Percentiles rank a stretch among this genome's conserved stretches.
Conservation (phyloP, 2,113 vertebrate species). For the Speoplatyrhinus poulsoni region DNA sequence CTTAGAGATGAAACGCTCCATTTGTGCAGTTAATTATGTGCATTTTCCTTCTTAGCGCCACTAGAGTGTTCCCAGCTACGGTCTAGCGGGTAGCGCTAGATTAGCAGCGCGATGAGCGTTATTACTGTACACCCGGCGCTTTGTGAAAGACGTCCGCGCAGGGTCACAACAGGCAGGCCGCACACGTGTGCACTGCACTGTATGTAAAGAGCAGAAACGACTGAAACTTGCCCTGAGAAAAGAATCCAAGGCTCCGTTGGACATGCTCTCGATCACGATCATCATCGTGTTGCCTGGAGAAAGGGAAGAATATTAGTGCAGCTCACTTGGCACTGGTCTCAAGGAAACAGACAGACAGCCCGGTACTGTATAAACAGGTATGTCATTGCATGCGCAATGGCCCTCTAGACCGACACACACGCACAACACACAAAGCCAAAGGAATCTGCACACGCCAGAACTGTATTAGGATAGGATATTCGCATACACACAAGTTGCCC, state of each 20-base stretch:
- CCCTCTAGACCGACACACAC: too few species aligned
- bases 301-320: slow-evolving; percentile 10
- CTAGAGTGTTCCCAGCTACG: slow-evolving; percentile 15
- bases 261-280: slow-evolving; percentile 91
- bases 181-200: too few species aligned
- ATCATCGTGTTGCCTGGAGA: slow-evolving; percentile 89
- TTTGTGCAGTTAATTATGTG: slow-evolving; percentile 53
- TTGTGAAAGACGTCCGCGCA: slow-evolving; percentile 10
- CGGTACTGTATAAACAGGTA: too few species aligned
- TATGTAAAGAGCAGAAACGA: neutral
- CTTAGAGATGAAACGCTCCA: slow-evolving; percentile 41
- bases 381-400: too few species aligned
- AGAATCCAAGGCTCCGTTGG: slow-evolving; percentile 86
- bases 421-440: too few species aligned
- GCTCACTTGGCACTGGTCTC: too few species aligned
- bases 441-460: too few species aligned
- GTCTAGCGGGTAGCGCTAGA: slow-evolving; percentile 3
- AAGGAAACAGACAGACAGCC: neutral
- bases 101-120: slow-evolving; percentile 15
- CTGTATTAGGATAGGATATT: too few species aligned
- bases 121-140: slow-evolving; percentile 16
- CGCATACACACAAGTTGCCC: too few species aligned
- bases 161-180: too few species aligned
- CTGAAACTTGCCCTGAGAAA: slow-evolving; percentile 87
- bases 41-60: slow-evolving; percentile 41